A percentile compares a stretch with the other conserved stretches of the same genome.
phyloP scores from a whole-genome alignment of 2,113 vertebrate genomes.

The Xiphophorus couchianus region DNA sequence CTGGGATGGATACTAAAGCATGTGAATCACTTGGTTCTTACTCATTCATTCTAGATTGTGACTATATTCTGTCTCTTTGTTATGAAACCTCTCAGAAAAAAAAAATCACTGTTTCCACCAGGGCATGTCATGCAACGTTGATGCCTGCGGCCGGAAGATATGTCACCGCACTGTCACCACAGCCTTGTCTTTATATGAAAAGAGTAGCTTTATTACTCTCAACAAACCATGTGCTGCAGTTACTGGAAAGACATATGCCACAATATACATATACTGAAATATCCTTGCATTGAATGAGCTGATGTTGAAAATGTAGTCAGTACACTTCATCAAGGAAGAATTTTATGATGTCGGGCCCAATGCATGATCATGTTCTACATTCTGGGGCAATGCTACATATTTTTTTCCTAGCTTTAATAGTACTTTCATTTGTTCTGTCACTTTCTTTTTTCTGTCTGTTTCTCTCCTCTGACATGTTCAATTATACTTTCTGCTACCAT shows the following conservation, averaged over 20 bases:
- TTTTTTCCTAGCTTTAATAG: neutral
- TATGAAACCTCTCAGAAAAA: conserved; percentile 34
- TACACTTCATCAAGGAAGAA: conserved; percentile 21
- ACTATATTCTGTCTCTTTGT: conserved; percentile 31
- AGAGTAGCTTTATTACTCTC: conserved; percentile 57
- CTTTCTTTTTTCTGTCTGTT: neutral
- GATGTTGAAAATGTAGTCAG: conserved; percentile 49
- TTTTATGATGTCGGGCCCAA: neutral
- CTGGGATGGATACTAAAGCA: conserved; percentile 1
- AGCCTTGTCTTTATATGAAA: conserved; percentile 51
- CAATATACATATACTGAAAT: conserved; percentile 22
- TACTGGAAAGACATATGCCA: conserved; percentile 38
- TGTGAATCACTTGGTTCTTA: conserved; percentile 30
- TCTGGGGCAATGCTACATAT: conserved; percentile 5
- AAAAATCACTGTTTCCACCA: conserved; percentile 30
- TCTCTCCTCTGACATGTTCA: conserved; percentile 2
- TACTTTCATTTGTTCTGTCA: conserved; percentile 1
- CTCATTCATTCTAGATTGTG: conserved; percentile 9
- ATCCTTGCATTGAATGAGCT: conserved; percentile 30
- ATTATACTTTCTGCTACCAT: neutral
- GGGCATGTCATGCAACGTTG: conserved; percentile 29
- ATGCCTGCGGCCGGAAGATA: conserved; percentile 46
- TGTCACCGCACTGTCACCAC: conserved; percentile 56
- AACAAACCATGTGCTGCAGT: conserved; percentile 46
- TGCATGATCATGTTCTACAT: neutral